A percentile compares a stretch with the other conserved stretches of the same genome.
Evolutionary conservation across 2,113 vertebrate species (phyloP).

Genomic region (Indicator maculatus): DNA sequence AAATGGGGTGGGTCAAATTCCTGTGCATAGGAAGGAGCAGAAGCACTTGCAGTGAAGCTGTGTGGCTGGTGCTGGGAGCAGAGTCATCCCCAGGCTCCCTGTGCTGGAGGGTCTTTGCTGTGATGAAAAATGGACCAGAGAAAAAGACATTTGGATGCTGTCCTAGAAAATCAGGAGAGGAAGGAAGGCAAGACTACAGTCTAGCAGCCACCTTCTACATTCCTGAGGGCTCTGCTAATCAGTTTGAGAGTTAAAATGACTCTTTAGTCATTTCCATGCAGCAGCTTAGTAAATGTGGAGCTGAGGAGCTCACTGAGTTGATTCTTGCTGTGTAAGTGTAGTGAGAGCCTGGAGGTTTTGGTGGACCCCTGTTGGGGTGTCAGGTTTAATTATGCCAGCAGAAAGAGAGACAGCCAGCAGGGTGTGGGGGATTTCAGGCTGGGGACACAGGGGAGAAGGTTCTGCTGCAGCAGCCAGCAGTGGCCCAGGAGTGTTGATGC

Average conservation of each 20-base stretch:
- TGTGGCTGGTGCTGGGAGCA: accelerated
- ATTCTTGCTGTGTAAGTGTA: not conserved
- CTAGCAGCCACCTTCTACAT: not conserved
- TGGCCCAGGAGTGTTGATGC: not conserved
- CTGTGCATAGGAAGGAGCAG: not conserved
- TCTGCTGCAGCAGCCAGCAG: not conserved
- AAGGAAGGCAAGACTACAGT: accelerated
- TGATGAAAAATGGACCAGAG: not conserved
- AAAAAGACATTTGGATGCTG: not conserved
- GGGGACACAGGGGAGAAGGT: not conserved
- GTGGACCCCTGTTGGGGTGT: not conserved
- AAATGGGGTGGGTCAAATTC: not conserved
- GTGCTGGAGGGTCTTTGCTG: not conserved
- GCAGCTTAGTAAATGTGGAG: not conserved
- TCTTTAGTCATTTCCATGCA: not conserved
- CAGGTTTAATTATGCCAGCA: not conserved
- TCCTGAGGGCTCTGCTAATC: not conserved
- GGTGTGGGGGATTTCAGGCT: not conserved
- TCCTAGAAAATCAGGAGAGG: not conserved
- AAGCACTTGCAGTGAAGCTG: not conserved
- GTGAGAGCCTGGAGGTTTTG: not conserved
- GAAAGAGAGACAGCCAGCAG: accelerated
- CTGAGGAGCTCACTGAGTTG: accelerated
- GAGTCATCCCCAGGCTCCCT: not conserved
- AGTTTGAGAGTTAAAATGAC: not conserved